Evolutionary conservation across 2,113 vertebrate species (phyloP).

Genomic region (Oryctolagus cuniculus): DNA sequence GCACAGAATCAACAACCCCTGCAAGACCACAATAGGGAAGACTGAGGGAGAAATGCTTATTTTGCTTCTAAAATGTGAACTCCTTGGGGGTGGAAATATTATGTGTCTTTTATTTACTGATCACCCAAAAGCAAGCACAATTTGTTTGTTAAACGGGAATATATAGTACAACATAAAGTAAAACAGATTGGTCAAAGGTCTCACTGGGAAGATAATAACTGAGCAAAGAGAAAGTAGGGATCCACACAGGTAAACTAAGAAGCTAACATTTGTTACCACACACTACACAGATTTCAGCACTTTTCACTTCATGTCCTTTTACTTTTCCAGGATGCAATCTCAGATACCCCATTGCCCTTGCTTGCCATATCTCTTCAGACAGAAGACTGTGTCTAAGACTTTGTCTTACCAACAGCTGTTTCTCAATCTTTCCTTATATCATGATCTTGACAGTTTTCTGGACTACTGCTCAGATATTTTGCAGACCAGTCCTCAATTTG

Average conservation of each 20-base stretch:
- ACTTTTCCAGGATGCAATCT: neutral
- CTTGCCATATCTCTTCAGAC: neutral
- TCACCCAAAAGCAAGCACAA: neutral
- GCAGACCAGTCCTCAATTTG: too few relatives aligned
- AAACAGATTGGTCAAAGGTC: neutral
- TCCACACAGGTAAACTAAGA: neutral
- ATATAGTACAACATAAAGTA: neutral
- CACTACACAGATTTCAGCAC: neutral
- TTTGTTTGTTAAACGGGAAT: neutral
- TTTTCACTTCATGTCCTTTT: neutral
- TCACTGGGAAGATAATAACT: neutral
- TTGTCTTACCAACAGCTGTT: neutral
- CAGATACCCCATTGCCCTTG: neutral
- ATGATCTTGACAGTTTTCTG: too few relatives aligned
- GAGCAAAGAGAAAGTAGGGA: neutral
- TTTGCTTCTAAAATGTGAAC: conserved; percentile 27
- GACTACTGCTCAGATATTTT: too few relatives aligned
- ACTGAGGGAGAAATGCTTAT: neutral
- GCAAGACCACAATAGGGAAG: neutral
- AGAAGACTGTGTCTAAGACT: neutral
- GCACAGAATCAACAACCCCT: neutral
- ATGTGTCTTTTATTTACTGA: neutral
- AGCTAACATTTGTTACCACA: neutral
- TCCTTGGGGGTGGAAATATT: neutral
- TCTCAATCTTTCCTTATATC: neutral